phyloP scores from a whole-genome alignment of 2,888 invertebrate genomes.

The Drosophila limbata region DNA sequence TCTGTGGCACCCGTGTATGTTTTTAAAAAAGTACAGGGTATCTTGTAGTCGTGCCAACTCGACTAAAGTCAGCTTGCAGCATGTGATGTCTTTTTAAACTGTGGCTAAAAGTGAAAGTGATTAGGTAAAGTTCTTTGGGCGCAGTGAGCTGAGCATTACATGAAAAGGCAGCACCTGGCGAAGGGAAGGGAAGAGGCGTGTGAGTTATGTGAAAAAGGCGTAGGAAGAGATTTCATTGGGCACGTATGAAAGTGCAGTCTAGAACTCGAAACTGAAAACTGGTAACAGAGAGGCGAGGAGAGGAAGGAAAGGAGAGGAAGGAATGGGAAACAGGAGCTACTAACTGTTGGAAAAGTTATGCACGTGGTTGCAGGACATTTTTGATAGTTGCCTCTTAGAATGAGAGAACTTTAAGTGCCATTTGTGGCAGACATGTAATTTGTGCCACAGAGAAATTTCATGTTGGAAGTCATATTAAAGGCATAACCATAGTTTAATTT shows the following conservation, averaged over 20 bases:
- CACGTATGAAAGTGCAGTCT: slow-evolving; percentile 4
- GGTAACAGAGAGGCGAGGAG: slow-evolving; percentile 1
- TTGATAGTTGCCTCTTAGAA: slow-evolving; percentile 24
- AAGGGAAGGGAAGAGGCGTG: background rate
- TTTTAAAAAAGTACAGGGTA: background rate
- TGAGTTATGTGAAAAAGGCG: background rate
- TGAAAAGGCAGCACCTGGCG: background rate
- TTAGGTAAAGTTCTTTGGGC: slow-evolving; percentile 13
- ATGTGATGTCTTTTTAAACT: slow-evolving; percentile 22
- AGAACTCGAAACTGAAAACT: background rate
- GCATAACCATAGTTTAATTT: slow-evolving; percentile 43
- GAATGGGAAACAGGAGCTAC: too few species aligned
- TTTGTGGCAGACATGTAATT: slow-evolving; percentile 1
- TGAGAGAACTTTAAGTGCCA: slow-evolving; percentile 16
- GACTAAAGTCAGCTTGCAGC: background rate
- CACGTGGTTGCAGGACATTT: slow-evolving; percentile 20
- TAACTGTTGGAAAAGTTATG: slow-evolving; percentile 9
- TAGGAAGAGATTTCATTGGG: slow-evolving; percentile 15
- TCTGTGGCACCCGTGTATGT: too few species aligned
- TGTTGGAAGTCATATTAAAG: slow-evolving; percentile 12
- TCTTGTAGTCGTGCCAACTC: background rate
- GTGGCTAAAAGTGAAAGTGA: slow-evolving; percentile 32
- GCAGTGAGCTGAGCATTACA: background rate
- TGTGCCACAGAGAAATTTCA: background rate
- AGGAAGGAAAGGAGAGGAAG: background rate